Evolutionary conservation across 2,888 invertebrate genomes (phyloP).

Genomic region (Brachypterus glaber): DNA sequence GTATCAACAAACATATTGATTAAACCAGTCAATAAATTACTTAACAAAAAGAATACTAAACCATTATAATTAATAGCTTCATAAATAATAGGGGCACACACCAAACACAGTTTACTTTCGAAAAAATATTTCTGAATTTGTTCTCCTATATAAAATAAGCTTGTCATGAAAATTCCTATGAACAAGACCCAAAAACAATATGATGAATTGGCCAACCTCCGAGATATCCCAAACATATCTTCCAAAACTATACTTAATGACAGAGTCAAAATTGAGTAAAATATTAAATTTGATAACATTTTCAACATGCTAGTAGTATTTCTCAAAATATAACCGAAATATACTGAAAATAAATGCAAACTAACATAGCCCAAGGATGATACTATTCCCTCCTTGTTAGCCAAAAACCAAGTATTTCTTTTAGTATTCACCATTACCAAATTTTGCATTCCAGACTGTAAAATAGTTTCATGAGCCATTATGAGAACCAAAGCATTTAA

Average conservation of each 20-base stretch:
- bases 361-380: slow-evolving; percentile 79
- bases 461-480: slow-evolving; percentile 54
- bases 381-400: slow-evolving; percentile 87
- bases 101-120: slow-evolving; percentile 18
- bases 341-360: slow-evolving; percentile 67
- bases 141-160: slow-evolving; percentile 49
- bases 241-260: neutral
- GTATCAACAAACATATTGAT: slow-evolving; percentile 68
- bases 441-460: slow-evolving; percentile 52
- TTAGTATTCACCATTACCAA: slow-evolving; percentile 57
- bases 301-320: neutral
- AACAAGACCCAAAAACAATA: slow-evolving; percentile 72
- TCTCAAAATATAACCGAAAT: slow-evolving; percentile 45
- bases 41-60: slow-evolving; percentile 69
- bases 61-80: slow-evolving; percentile 73
- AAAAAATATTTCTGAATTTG: slow-evolving; percentile 34
- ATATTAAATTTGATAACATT: neutral
- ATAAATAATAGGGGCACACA: slow-evolving; percentile 48
- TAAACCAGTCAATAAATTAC: slow-evolving; percentile 76
- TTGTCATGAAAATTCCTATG: slow-evolving; percentile 48
- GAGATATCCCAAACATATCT: slow-evolving; percentile 48
- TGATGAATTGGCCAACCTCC: slow-evolving; percentile 74
- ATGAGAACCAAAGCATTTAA: slow-evolving; percentile 48
- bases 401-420: slow-evolving; percentile 55
- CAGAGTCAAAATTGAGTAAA: neutral